Percentiles rank a stretch among this genome's conserved stretches.
phyloP scores from a whole-genome alignment of 2,797 vertebrate genomes.

The Mormyrus hasselquistii region DNA sequence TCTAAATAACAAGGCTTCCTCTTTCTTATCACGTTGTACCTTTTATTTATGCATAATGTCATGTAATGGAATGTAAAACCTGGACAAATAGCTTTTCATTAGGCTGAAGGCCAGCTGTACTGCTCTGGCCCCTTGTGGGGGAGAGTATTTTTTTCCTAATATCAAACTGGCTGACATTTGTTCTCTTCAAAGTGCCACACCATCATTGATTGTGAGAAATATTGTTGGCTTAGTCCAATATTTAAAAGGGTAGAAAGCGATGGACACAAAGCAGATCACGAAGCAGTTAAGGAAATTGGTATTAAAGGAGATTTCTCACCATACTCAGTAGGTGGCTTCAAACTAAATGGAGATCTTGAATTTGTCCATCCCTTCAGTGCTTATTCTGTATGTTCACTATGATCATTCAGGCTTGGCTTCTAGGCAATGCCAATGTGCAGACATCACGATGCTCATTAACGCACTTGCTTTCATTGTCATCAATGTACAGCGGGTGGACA shows the following conservation, averaged over 20 bases:
- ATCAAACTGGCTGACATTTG: neutral
- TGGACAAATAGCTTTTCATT: neutral
- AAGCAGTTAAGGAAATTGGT: neutral
- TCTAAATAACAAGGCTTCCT: neutral
- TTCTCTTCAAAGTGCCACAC: neutral
- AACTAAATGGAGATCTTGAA: neutral
- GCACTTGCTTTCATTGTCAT: neutral
- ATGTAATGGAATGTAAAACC: neutral
- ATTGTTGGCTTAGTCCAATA: neutral
- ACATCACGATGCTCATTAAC: neutral
- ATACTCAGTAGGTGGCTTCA: neutral
- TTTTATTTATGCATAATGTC: constrained; percentile 3
- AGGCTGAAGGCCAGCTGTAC: neutral
- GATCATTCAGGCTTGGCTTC: neutral
- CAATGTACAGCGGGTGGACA: neutral
- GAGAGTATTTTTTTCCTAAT: neutral
- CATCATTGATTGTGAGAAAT: neutral
- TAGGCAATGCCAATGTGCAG: neutral
- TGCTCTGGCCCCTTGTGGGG: neutral
- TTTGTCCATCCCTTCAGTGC: neutral
- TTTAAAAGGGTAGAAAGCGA: neutral
- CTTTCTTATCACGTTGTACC: neutral
- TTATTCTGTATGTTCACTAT: neutral
- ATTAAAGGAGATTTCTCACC: neutral
- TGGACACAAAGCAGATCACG: neutral